phyloP scores from a whole-genome alignment of 2,888 invertebrate species.

The Kryphioiulus occultus region DNA sequence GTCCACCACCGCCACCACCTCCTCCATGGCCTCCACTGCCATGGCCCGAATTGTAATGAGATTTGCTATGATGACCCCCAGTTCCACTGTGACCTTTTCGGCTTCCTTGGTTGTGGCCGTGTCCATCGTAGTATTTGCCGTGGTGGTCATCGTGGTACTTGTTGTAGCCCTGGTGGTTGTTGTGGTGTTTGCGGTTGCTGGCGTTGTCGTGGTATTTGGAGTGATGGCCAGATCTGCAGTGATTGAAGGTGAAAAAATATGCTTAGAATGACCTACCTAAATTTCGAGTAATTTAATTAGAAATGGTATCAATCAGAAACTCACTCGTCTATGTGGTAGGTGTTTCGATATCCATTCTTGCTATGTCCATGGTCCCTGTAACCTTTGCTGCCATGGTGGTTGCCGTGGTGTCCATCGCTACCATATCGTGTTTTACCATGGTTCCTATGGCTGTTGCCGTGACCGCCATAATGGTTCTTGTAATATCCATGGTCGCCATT shows the following conservation, averaged over 20 bases:
- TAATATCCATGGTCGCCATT: slow-evolving; percentile 67
- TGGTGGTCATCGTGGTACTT: slow-evolving; percentile 53
- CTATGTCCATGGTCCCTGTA: slow-evolving; percentile 48
- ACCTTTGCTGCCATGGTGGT: slow-evolving; percentile 62
- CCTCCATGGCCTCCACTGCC: not conserved
- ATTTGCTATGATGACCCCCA: slow-evolving; percentile 41
- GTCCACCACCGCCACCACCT: slow-evolving; percentile 21
- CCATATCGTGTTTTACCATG: slow-evolving; percentile 69
- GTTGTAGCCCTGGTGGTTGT: slow-evolving; percentile 49
- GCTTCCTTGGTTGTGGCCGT: slow-evolving; percentile 49
- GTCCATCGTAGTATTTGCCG: slow-evolving; percentile 50
- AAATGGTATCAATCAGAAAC: slow-evolving; percentile 63
- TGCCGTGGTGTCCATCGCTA: slow-evolving; percentile 65
- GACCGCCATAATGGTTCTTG: slow-evolving; percentile 48
- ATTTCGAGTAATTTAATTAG: not conserved
- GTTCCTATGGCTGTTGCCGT: slow-evolving; percentile 66
- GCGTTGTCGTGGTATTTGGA: slow-evolving; percentile 51
- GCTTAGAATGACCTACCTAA: no score
- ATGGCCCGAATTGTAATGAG: not conserved
- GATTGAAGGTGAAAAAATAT: slow-evolving; percentile 62
- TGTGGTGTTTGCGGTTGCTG: slow-evolving; percentile 48
- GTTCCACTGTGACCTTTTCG: not conserved
- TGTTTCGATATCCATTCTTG: slow-evolving; percentile 51
- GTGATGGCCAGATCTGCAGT: slow-evolving; percentile 49
- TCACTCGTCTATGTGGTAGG: slow-evolving; percentile 51